A percentile compares a stretch with the other conserved stretches of the same genome.
Conservation (phyloP, 2,888 invertebrate genomes). For the Sarcophaga subvicina region DNA sequence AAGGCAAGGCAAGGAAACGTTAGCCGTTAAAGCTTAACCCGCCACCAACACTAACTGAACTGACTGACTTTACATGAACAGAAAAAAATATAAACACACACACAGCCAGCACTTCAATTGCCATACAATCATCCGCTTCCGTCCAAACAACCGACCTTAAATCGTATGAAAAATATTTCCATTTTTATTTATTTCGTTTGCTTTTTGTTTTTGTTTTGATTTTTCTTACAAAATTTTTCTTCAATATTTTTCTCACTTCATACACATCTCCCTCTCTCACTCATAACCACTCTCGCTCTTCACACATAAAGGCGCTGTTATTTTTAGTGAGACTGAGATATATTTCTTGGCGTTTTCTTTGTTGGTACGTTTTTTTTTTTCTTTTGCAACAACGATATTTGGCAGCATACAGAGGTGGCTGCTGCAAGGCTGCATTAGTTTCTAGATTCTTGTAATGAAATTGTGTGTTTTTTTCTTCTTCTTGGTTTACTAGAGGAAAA, state of each 20-base stretch:
- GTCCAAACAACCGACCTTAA: conserved; percentile 41
- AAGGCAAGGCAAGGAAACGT: not conserved
- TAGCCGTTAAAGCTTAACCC: conserved; percentile 46
- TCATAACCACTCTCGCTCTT: too few relatives aligned
- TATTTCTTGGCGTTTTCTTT: too few relatives aligned
- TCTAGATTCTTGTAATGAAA: not conserved
- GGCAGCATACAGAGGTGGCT: not conserved
- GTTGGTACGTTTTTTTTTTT: conserved; percentile 1
- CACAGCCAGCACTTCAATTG: conserved; percentile 54
- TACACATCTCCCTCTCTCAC: too few relatives aligned
- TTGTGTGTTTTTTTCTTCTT: not conserved
- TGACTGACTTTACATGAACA: not conserved
- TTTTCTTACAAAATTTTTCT: too few relatives aligned
- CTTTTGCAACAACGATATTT: too few relatives aligned
- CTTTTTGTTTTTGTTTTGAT: too few relatives aligned
- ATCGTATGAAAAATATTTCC: conserved; percentile 21
- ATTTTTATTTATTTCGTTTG: too few relatives aligned
- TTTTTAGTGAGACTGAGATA: conserved; percentile 40
- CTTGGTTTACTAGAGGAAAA: too few relatives aligned
- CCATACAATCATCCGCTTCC: conserved; percentile 50
- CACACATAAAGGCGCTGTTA: not conserved
- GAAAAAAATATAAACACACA: too few relatives aligned
- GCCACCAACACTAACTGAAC: conserved; percentile 59
- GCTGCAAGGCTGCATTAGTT: conserved; percentile 24
- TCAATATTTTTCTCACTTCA: too few relatives aligned